Evolutionary conservation across 2,113 vertebrate species (phyloP), one percentile per base, ranked within the genome.

Genomic region (Sus scrofa): DNA sequence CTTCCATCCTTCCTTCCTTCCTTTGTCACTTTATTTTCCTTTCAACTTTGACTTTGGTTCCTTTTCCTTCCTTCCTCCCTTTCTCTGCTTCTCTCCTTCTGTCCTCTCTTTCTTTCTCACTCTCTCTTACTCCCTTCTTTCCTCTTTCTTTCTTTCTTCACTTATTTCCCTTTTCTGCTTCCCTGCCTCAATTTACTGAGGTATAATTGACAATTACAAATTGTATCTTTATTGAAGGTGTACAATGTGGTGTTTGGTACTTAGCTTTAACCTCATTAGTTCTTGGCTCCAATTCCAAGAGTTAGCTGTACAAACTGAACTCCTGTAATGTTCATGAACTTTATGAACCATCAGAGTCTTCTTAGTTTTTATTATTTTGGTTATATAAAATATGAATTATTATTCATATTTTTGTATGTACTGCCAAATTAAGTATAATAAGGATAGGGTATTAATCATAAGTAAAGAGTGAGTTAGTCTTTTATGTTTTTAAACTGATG

Each of bases 241-340:
- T 62, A 37, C 37, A 87, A 6, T 0, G 0, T 62, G 30, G 60
- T 86, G 32, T 44, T 87, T 87, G 74, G 71, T 71, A 79, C 24
- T 71, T 82, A 86, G 1, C 71, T 91, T 78, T 92, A 88, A 52
- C 22, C 2, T 71, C 8, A 3, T 70, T 89, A 54, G 37, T 70
- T 96, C 56, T 73, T 89, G 56, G 15, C 15, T 84, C 18, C 73
- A 96, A 4, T n/a, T 65, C 27, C 16, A 16, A 62, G 37, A 54
- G 27, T 62, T 52, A 89, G 34, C 7, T 54, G 88, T 37, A 11
- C 20, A 89, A n/a, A 16, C 50, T 84, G 78, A 89, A 84, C 30
- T 58, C 16, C 8, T 92, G 3, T n/a, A 88, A 89, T 93, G 89
- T 77, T 89, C 63, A 89, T 89, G 14, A 73, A 86, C 34, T 85